These are phyloP conservation scores for Champsocephalus esox DNA, from an alignment of 2,797 vertebrate genomes.

Conservation along the genomic window DNA sequence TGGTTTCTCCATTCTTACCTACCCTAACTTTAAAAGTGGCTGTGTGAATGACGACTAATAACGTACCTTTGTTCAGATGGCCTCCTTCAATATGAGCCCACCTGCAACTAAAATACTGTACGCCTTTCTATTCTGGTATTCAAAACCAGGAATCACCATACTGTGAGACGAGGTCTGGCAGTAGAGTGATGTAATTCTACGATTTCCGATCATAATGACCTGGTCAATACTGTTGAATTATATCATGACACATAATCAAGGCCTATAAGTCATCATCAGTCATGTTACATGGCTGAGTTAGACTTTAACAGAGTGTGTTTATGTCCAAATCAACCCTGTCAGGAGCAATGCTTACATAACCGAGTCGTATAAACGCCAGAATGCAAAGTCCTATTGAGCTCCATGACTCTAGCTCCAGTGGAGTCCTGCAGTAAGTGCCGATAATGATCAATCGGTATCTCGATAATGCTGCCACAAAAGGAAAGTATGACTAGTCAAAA, in stretches of 20 bases:
- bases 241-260: slow-evolving; percentile 52
- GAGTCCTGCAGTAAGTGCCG: slow-evolving; percentile 25
- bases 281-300: slow-evolving; percentile 46
- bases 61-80: not conserved
- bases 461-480: slow-evolving; percentile 49
- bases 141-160: not conserved
- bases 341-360: slow-evolving; percentile 61
- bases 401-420: slow-evolving; percentile 32
- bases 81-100: not conserved
- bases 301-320: slow-evolving; percentile 65
- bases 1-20: too few relatives aligned
- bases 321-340: slow-evolving; percentile 46
- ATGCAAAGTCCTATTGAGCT: slow-evolving; percentile 49
- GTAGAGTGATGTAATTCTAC: slow-evolving; percentile 20
- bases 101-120: not conserved
- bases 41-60: too few relatives aligned
- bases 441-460: slow-evolving; percentile 38
- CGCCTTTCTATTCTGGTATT: not conserved
- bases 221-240: slow-evolving; percentile 34
- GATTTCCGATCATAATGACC: not conserved
- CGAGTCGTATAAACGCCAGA: slow-evolving; percentile 48
- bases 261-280: slow-evolving; percentile 60
- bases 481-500: slow-evolving; percentile 39
- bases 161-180: not conserved
- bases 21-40: too few relatives aligned